phyloP scores from a whole-genome alignment of 2,888 invertebrate species.

The Brachycybe producta region DNA sequence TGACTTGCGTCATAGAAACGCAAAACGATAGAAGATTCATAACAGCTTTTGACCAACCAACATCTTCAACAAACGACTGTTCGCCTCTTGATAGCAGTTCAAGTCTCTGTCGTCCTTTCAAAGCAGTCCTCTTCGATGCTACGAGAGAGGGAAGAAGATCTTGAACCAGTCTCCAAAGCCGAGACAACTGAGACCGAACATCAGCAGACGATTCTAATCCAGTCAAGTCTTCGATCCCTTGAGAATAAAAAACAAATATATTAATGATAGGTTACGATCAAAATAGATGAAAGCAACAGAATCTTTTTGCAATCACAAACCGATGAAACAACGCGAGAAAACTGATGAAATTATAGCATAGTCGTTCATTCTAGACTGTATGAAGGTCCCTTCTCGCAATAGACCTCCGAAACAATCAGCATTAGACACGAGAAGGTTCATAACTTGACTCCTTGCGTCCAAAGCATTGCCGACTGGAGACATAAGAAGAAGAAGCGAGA shows the following conservation, averaged over 20 bases:
- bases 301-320: background rate
- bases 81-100: background rate
- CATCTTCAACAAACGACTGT: background rate
- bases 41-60: background rate
- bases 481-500: background rate
- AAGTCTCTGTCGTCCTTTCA: background rate
- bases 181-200: background rate
- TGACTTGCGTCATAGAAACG: background rate
- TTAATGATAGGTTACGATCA: background rate
- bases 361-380: too few relatives aligned
- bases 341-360: background rate
- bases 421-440: slow-evolving; percentile 66
- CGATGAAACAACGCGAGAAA: background rate
- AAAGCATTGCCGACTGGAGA: background rate
- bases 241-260: background rate
- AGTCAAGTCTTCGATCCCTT: background rate
- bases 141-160: background rate
- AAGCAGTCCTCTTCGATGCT: background rate
- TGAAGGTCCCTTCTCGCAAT: too few relatives aligned
- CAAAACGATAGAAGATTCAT: background rate
- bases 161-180: background rate
- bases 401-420: too few relatives aligned
- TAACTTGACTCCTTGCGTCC: slow-evolving; percentile 36
- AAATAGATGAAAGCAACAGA: background rate
- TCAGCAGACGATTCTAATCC: background rate